Base-by-base conservation (phyloP, 2,113 vertebrate species). In the Hemiscyllium ocellatum region DNA sequence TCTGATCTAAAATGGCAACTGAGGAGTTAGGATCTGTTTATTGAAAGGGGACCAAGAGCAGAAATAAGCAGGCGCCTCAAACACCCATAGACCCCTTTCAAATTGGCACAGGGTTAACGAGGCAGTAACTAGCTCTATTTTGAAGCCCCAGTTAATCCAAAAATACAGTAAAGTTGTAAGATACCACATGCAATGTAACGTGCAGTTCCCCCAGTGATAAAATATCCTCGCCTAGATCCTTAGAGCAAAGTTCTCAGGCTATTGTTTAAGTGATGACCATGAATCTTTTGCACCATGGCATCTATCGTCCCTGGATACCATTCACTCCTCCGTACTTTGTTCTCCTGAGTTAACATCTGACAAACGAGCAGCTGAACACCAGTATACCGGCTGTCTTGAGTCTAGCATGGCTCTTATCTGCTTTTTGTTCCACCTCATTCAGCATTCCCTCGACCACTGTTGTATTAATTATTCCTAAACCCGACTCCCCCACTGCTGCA, bases 291-390 rank as follows among this genome's bases (percentile, higher is more conserved):
- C 19, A 61, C n/a, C n/a, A 8, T 24, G 56, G n/a, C 37, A 66
- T 8, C n/a, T 47, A n/a, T 42, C 29, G 61, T 94, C 65, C 91
- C 91, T 68, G 91, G 65, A 68, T 68, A 68, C 65, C 91, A 66
- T 37, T 68, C 91, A 68, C 20, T 37, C 8, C 13, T 19, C 91
- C 15, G 50, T 22, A 89, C 86, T 33, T 89, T 89, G 86, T 61
- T 89, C 86, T 89, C 24, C 56, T 24, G 52, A 52, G 8, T 65
- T 68, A 66, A 94, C 91, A 94, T 68, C 91, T 94, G 91, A 69
- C 91, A 94, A n/a, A 26, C 5, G 66, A 42, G n/a, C 91, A 68
- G 65, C 90, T 94, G 65, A 94, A 65, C 65, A 61, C 50, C 52
- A 61, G 56, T 3, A 10, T 52, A 50, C 50, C 86, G 22, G 86